Evolutionary conservation across 2,797 vertebrate species (phyloP).

Genomic region (Falco columbarius): DNA sequence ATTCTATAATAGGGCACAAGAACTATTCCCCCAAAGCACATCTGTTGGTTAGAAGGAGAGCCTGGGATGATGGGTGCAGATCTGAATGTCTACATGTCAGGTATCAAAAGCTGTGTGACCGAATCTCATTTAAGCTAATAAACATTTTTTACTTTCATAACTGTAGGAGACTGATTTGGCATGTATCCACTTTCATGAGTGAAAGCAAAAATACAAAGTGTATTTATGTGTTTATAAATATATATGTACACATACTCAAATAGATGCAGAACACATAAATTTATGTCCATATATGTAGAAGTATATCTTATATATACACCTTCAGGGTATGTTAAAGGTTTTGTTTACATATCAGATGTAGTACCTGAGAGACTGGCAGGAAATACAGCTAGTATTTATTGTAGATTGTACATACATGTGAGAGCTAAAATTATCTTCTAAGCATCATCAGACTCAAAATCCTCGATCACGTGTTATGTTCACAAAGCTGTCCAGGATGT

Average conservation of each 20-base stretch:
- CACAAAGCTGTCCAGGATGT: background rate
- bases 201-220: background rate
- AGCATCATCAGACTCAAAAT: background rate
- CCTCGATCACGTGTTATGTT: background rate
- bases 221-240: background rate
- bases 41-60: background rate
- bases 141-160: fast-evolving
- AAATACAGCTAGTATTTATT: background rate
- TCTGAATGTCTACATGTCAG: background rate
- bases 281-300: background rate
- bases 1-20: background rate
- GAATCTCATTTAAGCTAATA: background rate
- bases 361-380: background rate
- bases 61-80: background rate
- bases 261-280: background rate
- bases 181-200: background rate
- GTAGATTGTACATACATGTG: background rate
- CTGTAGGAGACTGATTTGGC: background rate
- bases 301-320: background rate
- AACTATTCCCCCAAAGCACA: background rate
- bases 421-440: background rate
- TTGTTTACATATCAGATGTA: background rate
- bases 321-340: background rate
- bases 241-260: background rate
- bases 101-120: background rate